These are phyloP conservation scores for Penaeus monodon DNA, from an alignment of 2,888 invertebrate species.

Conservation along the genomic window DNA sequence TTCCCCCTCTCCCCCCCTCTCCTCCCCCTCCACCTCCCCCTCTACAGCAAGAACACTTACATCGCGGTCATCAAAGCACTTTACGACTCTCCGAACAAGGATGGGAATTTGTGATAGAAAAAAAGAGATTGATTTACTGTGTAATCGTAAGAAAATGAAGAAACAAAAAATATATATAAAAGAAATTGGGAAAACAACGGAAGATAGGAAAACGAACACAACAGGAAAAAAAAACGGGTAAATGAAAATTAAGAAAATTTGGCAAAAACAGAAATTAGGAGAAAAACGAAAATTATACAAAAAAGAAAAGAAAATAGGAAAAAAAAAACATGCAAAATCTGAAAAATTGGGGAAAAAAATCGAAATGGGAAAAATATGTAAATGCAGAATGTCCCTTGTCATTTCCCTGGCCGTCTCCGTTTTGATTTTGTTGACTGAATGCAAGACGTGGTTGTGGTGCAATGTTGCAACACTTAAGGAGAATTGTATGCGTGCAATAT, in stretches of 20 bases:
- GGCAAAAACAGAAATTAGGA: no score
- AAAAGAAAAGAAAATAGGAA: not conserved
- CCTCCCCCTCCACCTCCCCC: not conserved
- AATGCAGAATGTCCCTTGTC: no score
- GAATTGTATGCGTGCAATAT: no score
- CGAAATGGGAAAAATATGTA: no score
- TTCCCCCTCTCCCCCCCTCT: not conserved
- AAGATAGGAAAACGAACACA: not conserved
- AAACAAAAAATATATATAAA: not conserved
- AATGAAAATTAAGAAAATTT: not conserved
- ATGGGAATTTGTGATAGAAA: constrained; percentile 40
- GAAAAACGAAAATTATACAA: not conserved
- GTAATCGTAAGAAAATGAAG: not conserved
- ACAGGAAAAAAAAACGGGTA: not conserved
- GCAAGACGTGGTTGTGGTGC: no score
- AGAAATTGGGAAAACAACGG: not conserved
- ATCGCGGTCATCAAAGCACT: not conserved
- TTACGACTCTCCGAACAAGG: constrained; percentile 30
- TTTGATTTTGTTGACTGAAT: no score
- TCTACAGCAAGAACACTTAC: not conserved
- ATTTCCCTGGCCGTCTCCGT: no score
- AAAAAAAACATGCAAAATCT: not conserved
- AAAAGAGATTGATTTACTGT: constrained; percentile 42
- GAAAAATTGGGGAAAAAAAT: no score
- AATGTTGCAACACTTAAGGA: no score